Percentiles rank a stretch among this genome's conserved stretches.
Conservation (phyloP, 2,888 invertebrate genomes). For the Tipula helvola region DNA sequence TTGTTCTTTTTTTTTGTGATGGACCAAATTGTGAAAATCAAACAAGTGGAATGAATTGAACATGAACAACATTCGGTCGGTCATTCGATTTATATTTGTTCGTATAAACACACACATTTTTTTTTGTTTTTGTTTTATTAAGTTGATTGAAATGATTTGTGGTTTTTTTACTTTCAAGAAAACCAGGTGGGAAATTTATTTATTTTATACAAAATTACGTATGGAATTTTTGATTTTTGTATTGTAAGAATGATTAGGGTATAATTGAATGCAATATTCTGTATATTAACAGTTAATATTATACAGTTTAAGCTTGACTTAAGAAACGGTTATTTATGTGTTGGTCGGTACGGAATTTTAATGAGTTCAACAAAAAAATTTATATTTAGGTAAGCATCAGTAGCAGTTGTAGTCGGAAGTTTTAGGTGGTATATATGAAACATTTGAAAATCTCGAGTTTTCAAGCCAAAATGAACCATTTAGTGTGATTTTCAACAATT, state of each 20-base stretch:
- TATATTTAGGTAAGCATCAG: neutral
- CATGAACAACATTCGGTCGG: neutral
- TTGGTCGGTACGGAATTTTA: neutral
- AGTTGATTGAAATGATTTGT: neutral
- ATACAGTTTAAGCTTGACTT: neutral
- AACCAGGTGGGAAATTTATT: neutral
- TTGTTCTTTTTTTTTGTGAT: neutral
- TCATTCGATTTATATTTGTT: neutral
- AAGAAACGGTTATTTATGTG: neutral
- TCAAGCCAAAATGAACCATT: no score
- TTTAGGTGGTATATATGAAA: no score
- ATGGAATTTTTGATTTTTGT: neutral
- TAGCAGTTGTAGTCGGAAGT: no score
- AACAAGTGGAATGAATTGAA: conserved; percentile 4
- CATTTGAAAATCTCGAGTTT: no score
- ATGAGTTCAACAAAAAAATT: neutral
- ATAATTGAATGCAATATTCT: neutral
- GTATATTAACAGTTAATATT: neutral
- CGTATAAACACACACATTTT: neutral
- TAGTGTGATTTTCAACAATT: no score
- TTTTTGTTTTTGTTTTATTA: neutral
- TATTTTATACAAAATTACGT: neutral
- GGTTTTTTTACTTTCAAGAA: neutral
- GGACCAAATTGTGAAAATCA: neutral
- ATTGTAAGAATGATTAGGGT: neutral